Conservation (phyloP, 1,140 invertebrate species). For the Diploscapter pachys region DNA sequence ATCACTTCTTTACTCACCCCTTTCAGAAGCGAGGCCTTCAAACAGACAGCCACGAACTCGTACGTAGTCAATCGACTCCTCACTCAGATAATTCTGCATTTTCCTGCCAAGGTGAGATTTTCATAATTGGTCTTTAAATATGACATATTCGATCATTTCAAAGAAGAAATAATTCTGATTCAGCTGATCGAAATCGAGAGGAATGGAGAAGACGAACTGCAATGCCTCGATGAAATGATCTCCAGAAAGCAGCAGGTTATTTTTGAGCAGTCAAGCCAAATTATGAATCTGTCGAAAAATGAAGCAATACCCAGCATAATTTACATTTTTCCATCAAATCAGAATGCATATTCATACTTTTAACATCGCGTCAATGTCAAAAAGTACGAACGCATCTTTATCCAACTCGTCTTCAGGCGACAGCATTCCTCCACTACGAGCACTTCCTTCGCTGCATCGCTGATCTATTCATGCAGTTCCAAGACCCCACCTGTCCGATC, state of each 20-base stretch:
- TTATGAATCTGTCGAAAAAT: background rate
- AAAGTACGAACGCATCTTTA: no score
- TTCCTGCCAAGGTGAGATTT: conserved; percentile 18
- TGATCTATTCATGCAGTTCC: conserved; percentile 2
- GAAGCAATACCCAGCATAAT: no score
- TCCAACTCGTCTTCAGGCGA: background rate
- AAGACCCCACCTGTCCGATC: background rate
- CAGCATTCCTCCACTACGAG: background rate
- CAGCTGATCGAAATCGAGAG: conserved; percentile 23
- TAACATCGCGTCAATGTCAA: no score
- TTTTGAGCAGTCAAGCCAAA: background rate
- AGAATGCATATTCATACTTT: no score
- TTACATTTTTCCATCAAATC: no score
- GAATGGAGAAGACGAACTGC: conserved; percentile 23
- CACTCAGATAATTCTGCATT: conserved; percentile 19
- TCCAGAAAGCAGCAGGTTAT: conserved; percentile 3
- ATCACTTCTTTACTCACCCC: background rate
- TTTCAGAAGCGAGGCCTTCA: conserved; percentile 13
- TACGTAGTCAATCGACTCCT: conserved; percentile 18
- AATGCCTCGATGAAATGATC: conserved; percentile 4
- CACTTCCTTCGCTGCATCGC: conserved; percentile 7
- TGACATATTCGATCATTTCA: background rate
- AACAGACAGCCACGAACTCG: conserved; percentile 4
- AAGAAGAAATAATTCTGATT: background rate
- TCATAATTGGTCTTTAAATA: background rate